Conservation (phyloP, 2,113 vertebrate species). For the Bufo bufo region DNA sequence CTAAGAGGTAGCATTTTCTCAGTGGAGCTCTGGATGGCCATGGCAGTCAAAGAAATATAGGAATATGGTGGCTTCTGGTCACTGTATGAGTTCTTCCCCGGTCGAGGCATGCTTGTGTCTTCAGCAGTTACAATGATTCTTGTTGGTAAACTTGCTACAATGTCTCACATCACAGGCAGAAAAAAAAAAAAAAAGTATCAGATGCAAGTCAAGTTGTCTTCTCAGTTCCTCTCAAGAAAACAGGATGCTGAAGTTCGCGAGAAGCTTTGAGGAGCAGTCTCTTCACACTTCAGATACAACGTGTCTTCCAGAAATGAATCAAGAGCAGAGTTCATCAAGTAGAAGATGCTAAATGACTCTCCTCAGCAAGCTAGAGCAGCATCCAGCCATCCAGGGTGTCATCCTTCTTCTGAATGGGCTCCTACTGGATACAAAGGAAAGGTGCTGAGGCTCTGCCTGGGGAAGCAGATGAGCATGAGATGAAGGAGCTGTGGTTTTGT, state of each 20-base stretch:
- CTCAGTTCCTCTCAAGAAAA: not conserved
- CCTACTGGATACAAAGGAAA: not conserved
- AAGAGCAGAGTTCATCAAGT: not conserved
- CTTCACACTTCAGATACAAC: not conserved
- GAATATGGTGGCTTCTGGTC: slow-evolving; percentile 97
- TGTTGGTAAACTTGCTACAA: not conserved
- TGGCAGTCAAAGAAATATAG: slow-evolving; percentile 94
- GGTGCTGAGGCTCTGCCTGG: slow-evolving; percentile 41
- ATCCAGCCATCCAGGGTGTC: not conserved
- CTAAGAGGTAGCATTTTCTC: slow-evolving; percentile 95
- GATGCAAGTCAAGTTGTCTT: not conserved
- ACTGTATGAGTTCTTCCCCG: slow-evolving; percentile 96
- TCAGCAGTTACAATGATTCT: not conserved
- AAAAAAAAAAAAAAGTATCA: not conserved
- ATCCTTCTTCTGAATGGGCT: not conserved
- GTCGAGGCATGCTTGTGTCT: slow-evolving; percentile 81
- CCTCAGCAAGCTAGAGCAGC: slow-evolving; percentile 3
- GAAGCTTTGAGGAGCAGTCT: not conserved
- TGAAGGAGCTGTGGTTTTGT: slow-evolving; percentile 75
- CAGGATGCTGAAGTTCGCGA: not conserved
- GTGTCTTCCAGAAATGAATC: not conserved
- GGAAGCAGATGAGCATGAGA: slow-evolving; percentile 1
- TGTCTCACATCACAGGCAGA: slow-evolving; percentile 1
- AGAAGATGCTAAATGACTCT: not conserved
- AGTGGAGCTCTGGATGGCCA: slow-evolving; percentile 93